Evolutionary conservation across 2,888 invertebrate genomes (phyloP), one percentile per base, ranked within the genome.

Genomic region (Creontiades dilutus): DNA sequence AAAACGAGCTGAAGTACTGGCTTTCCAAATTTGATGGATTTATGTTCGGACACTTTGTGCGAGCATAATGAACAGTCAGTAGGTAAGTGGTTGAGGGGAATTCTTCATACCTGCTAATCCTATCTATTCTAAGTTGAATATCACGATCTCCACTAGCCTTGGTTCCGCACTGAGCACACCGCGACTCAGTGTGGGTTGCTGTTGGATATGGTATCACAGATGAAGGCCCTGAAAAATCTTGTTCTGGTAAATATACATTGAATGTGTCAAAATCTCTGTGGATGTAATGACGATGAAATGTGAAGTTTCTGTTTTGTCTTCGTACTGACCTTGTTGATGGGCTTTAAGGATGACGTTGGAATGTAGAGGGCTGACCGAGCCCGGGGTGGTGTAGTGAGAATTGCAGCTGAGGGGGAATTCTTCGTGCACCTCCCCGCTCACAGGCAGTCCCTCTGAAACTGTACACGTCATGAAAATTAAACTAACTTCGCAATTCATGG

Each of bases 111-210:
- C 95, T 94, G 92, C 95, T 95, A 91, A 97, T 93, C 92, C 96
- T 95, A 92, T 96, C 96, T 93, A 97, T 94, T 92, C 96, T 94
- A 90, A 94, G 94, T 92, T 95, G 94, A 92, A 96, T 95, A 92
- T 94, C 94, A 91, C 90, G 89, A 86, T 95, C 94, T 91, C 94
- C 90, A 86, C 90, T 93, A 91, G 93, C 93, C 91, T 93, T 93
- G 89, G 92, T 94, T 93, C 92, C 95, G 93, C 91, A 94, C 27
- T 91, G 89, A 76, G 87, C 86, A 86, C 92, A 92, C 13, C 90
- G 89, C 2, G 88, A 89, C 85, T 91, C 91, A 68, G 88, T 68
- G 47, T 90, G 89, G 68, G 76, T 80, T 47, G 90, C 61, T 82
- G 91, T 86, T 68, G 90, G 89, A 89, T 91, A 91, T 61, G 90